Base-by-base conservation (phyloP, 1,140 invertebrate species). In the Microplitis mediator region DNA sequence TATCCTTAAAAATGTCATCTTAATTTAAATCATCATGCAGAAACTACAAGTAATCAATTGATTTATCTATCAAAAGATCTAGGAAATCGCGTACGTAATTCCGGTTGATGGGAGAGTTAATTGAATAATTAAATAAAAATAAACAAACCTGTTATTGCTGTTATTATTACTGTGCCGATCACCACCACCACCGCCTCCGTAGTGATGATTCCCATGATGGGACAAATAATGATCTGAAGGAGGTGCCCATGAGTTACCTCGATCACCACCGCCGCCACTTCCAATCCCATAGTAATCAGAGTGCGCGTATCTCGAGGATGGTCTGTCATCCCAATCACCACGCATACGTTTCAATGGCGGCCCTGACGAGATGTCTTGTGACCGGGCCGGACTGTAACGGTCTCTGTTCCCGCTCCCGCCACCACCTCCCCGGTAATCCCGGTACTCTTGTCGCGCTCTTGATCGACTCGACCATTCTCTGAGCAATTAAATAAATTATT, bases 291-390 rank as follows among this genome's bases (percentile, higher is more conserved):
- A 86, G 71, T 87, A 86, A 73, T 87, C 82, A 35, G 71, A 67
- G 52, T 75, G 74, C 8, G 84, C 83, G 74, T 87, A 84, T 52
- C 88, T 88, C 14, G 88, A 82, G 0, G 87, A 87, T 73, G 71
- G 67, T 36, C 88, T 86, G 39, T 88, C 91, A 68, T 89, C 87
- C 93, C 93, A 95, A 52, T 95, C 94, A 6, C 90, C 87, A 34
- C 95, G 88, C 84, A 96, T 92, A 72, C 95, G 86, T 80, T 97
- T 97, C 76, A 92, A 90, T 1, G 93, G 92, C 4, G 94, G 94
- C 50, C 87, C 89, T 79, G 39, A 45, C 0, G 39, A 45, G 11
- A 91, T 87, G 73, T 95, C 93, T 79, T 95, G 92, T 3, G 92
- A 90, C 51, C 92, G 84, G 0, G 91, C 90, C 0, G 95, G 94